Conservation (phyloP, 2,797 vertebrate genomes). For the Hirundo rustica region DNA sequence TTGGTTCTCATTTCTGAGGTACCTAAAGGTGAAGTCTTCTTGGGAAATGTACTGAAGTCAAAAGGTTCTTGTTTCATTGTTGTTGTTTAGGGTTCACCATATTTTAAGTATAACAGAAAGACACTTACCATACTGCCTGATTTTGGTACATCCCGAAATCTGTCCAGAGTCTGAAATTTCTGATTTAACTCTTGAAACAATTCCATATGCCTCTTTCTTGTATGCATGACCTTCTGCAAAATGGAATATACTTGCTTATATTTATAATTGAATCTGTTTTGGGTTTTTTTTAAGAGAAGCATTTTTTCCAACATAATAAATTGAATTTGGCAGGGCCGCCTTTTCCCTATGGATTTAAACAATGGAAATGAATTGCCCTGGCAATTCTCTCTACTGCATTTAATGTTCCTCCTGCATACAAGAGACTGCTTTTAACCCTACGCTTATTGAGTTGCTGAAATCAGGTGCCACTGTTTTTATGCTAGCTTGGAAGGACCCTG, state of each 20-base stretch:
- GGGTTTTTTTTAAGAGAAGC: not conserved
- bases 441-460: constrained; percentile 2
- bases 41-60: not conserved
- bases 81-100: not conserved
- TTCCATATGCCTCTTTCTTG: constrained; percentile 99
- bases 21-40: not conserved
- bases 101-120: not conserved
- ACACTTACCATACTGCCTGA: constrained; percentile 98
- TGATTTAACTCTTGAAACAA: constrained; percentile 99
- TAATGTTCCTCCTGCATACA: constrained; percentile 10
- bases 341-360: constrained; percentile 29
- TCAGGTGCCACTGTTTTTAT: not conserved
- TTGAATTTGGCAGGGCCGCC: constrained; percentile 39
- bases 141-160: constrained; percentile 99
- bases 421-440: constrained; percentile 5
- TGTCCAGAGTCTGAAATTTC: constrained; percentile 99
- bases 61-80: not conserved
- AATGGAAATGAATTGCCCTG: constrained; percentile 23
- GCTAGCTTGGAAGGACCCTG: not conserved
- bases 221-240: constrained; percentile 99
- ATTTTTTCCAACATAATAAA: constrained; percentile 53
- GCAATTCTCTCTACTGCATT: not conserved
- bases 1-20: constrained; percentile 1
- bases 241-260: constrained; percentile 77
- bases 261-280: constrained; percentile 38